Base-by-base conservation (phyloP, 2,797 vertebrate genomes). In the Chelonia mydas region DNA sequence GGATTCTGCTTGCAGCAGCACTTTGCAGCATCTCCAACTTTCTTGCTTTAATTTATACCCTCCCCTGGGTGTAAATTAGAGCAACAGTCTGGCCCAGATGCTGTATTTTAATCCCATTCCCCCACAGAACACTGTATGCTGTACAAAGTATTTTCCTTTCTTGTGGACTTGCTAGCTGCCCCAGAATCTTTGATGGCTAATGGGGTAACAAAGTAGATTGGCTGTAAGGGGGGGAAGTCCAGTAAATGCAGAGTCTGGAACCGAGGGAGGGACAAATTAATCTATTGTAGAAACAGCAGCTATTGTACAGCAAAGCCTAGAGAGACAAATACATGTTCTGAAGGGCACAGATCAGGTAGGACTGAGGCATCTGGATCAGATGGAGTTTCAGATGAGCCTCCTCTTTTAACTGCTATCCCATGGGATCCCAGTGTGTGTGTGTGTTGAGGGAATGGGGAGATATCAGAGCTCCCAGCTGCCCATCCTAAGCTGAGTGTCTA, bases 1-100 rank as follows among this genome's bases (percentile, higher is more conserved):
- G 41, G n/a, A 80, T 97, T 92, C 87, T 96, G 97, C 95, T 97
- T 95, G 87, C 3, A n/a, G 90, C 92, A 97, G 91, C 92, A 81
- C 65, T 95, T 88, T 79, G 54, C n/a, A 51, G 12, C 2, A 12
- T 95, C 51, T 92, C 55, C 23, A 54, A 90, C 87, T 95, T 85
- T 84, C 27, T 92, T 86, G 31, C 50, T 81, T 86, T 54, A 76
- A 28, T 81, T 61, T 0, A 0, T 47, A 1, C 27, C 59, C n/a
- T 72, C 68, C 68, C 68, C 10, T 37, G 68, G 68, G 68, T 72
- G 68, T 72, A 72, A 72, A 6, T 41, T 41, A 41, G n/a, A 72
- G 68, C 68, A 72, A 41, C 68, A 37, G 28, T 47, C 45, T 15
- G 1, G 5, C n/a, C 1, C 10, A 76, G 72, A 45, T 47, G 45